Evolutionary conservation across 2,797 vertebrate species (phyloP).

Genomic region (Heliangelus exortis): DNA sequence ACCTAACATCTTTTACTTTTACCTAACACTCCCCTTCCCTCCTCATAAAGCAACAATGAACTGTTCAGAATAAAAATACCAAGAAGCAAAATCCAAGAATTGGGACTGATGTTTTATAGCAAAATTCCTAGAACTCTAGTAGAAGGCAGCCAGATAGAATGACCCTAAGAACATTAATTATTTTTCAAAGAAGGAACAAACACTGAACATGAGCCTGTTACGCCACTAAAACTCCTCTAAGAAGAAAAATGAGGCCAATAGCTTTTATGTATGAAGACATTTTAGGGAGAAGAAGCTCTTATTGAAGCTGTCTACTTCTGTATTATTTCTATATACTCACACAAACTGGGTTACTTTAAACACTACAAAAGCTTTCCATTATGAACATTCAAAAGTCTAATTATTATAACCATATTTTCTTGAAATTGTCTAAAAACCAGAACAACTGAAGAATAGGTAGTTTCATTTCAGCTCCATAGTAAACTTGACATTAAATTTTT

Average conservation of each 20-base stretch:
- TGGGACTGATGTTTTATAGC: neutral
- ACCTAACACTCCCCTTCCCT: neutral
- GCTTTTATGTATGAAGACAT: neutral
- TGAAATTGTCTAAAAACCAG: neutral
- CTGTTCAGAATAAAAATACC: neutral
- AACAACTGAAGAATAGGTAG: neutral
- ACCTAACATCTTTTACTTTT: neutral
- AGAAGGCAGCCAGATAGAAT: neutral
- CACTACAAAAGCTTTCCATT: neutral
- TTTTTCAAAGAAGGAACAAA: slow-evolving; percentile 9
- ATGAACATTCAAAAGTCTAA: neutral
- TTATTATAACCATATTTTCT: neutral
- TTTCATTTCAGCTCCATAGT: neutral
- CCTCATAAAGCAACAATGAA: neutral
- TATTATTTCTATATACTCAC: neutral
- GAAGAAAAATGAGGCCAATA: neutral
- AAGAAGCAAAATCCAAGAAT: neutral
- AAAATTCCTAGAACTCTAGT: neutral
- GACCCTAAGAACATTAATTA: neutral
- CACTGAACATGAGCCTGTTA: neutral
- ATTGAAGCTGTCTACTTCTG: neutral
- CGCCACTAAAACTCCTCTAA: neutral
- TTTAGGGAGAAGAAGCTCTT: neutral
- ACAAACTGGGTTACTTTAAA: neutral
- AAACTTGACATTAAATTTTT: neutral